A percentile compares a stretch with the other conserved stretches of the same genome.
phyloP scores from a whole-genome alignment of 2,888 invertebrate species.

The Philhelius pedissequus region DNA sequence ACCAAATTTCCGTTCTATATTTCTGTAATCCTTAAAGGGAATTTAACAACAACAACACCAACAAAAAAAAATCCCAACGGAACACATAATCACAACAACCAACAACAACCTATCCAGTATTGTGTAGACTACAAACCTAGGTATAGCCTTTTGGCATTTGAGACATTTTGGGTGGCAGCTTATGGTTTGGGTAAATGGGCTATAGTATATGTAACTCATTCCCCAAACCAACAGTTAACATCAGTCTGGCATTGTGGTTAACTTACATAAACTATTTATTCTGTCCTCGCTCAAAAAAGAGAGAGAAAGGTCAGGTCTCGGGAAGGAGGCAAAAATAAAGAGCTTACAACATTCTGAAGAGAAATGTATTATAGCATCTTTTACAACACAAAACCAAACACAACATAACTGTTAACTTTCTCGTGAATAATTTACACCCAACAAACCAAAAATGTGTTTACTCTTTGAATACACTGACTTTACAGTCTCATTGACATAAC shows the following conservation, averaged over 20 bases:
- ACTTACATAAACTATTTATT: conserved; percentile 51
- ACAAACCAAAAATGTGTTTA: neutral
- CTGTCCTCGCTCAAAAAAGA: neutral
- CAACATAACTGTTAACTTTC: conserved; percentile 18
- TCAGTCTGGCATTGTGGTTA: conserved; percentile 50
- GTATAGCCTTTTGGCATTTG: conserved; percentile 63
- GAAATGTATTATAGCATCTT: neutral
- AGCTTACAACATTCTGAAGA: conserved; percentile 37
- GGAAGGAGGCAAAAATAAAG: neutral
- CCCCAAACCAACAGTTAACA: conserved; percentile 41
- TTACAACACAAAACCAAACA: conserved; percentile 31
- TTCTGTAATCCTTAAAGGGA: conserved; percentile 46
- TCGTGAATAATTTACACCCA: neutral
- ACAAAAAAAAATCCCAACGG: neutral
- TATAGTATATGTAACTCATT: conserved; percentile 8
- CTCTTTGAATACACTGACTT: conserved; percentile 42
- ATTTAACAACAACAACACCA: neutral
- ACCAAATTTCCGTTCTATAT: conserved; percentile 11
- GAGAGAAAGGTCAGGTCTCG: neutral
- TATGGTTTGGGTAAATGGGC: neutral
- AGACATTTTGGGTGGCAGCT: conserved; percentile 23
- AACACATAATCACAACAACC: neutral
- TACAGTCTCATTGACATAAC: neutral
- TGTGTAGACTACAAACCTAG: no score
- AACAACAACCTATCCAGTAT: neutral